These are phyloP conservation scores for Drosophila birchii DNA, from an alignment of 2,888 invertebrate species.

Conservation along the genomic window DNA sequence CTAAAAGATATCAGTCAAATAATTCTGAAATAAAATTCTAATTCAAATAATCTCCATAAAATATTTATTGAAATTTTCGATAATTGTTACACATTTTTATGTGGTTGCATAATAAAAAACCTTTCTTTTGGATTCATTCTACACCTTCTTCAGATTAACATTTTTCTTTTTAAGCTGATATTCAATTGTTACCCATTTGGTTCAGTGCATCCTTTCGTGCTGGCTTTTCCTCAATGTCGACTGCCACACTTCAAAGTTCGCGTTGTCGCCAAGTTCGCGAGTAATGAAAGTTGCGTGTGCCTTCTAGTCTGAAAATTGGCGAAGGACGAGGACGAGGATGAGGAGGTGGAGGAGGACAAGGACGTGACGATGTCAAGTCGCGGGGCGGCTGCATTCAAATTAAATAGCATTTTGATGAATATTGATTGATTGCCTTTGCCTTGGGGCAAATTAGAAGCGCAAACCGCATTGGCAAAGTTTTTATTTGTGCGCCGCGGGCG, in stretches of 20 bases:
- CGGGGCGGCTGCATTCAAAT: constrained; percentile 69
- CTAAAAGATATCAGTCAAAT: neutral
- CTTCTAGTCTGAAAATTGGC: constrained; percentile 10
- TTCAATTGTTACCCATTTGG: neutral
- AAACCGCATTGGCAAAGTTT: constrained; percentile 50
- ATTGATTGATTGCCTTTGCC: constrained; percentile 75
- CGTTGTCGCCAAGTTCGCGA: constrained; percentile 61
- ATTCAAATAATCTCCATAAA: neutral
- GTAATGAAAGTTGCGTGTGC: constrained; percentile 53
- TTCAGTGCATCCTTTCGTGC: neutral
- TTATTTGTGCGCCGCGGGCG: constrained; percentile 36
- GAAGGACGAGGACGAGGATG: constrained; percentile 3
- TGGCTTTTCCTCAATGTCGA: constrained; percentile 37
- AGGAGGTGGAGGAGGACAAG: constrained; percentile 21
- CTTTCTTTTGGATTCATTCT: too few species aligned
- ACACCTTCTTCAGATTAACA: too few species aligned
- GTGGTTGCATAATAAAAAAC: too few species aligned
- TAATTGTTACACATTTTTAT: too few species aligned
- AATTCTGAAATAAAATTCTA: neutral
- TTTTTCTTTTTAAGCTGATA: neutral
- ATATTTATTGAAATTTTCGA: neutral
- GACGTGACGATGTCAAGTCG: constrained; percentile 40
- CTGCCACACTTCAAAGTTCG: constrained; percentile 66
- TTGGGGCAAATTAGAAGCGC: constrained; percentile 55
- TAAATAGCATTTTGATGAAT: constrained; percentile 79